Evolutionary conservation across 2,113 vertebrate genomes (phyloP).

Genomic region (Eptatretus burgeri): DNA sequence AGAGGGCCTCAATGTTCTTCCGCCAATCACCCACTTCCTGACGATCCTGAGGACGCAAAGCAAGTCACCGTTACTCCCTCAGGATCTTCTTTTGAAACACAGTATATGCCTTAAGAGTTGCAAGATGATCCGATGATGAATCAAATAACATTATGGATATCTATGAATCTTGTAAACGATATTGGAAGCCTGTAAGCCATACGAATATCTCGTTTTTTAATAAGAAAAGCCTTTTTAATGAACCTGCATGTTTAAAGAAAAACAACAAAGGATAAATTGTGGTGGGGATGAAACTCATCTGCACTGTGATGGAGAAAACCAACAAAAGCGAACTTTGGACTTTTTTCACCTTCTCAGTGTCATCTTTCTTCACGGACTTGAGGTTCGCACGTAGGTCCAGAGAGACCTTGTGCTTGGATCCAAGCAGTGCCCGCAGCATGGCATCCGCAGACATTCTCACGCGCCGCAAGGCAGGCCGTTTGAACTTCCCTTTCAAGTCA

Average conservation of each 20-base stretch:
- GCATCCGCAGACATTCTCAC: slow-evolving; percentile 62
- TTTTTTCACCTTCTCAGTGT: slow-evolving; percentile 44
- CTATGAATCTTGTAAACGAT: too few species aligned
- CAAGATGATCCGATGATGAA: too few species aligned
- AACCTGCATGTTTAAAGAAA: too few species aligned
- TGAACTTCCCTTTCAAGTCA: slow-evolving; percentile 72
- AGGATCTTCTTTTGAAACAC: too few species aligned
- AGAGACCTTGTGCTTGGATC: slow-evolving; percentile 83
- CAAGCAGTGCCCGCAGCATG: slow-evolving; percentile 64
- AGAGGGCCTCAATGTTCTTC: slow-evolving; percentile 89
- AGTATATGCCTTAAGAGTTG: too few species aligned
- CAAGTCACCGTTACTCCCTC: too few species aligned
- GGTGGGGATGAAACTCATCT: slow-evolving; percentile 8
- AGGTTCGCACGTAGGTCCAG: slow-evolving; percentile 80
- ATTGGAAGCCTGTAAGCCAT: too few species aligned
- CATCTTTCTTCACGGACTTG: slow-evolving; percentile 86
- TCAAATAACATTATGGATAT: too few species aligned
- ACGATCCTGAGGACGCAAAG: slow-evolving; percentile 24
- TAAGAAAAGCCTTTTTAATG: too few species aligned
- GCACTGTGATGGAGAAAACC: too few species aligned
- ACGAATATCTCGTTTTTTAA: too few species aligned
- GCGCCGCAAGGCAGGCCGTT: slow-evolving; percentile 38
- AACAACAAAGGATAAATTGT: not conserved
- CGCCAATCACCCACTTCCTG: slow-evolving; percentile 78
- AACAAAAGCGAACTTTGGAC: too few species aligned